Conservation (phyloP, 2,113 vertebrate species). For the Aegithalos caudatus region DNA sequence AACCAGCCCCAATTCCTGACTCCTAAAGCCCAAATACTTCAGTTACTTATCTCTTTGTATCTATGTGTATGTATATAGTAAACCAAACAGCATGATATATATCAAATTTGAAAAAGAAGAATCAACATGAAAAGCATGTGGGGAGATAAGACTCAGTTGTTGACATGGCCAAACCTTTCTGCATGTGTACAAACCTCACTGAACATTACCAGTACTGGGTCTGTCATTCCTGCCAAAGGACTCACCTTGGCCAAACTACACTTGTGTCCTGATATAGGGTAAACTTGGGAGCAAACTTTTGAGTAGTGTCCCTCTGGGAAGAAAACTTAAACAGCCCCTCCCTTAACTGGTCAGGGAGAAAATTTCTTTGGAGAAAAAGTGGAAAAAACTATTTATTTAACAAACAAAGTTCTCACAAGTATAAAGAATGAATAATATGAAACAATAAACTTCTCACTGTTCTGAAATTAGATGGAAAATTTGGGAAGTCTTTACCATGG, state of each 20-base stretch:
- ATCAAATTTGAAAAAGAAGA: background rate
- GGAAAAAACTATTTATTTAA: background rate
- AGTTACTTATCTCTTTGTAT: background rate
- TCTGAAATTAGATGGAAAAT: no score
- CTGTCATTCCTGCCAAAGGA: background rate
- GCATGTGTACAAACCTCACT: background rate
- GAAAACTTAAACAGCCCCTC: background rate
- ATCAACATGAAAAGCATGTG: background rate
- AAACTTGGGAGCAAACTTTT: background rate
- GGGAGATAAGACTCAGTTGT: background rate
- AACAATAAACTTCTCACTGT: background rate
- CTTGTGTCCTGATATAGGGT: background rate
- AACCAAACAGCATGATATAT: background rate
- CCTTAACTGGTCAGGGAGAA: background rate
- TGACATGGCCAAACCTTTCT: background rate
- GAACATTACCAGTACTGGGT: fast-evolving
- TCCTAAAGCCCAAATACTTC: background rate
- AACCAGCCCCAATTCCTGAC: background rate
- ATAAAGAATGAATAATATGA: background rate
- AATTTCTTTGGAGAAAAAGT: background rate
- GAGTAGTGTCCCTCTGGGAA: background rate
- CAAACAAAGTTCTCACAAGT: background rate
- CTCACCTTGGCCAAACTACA: background rate
- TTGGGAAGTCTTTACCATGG: no score
- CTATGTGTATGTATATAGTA: background rate